Percentiles rank a stretch among this genome's conserved stretches.
These are phyloP conservation scores for Agriopis leucophaearia DNA, from an alignment of 2,888 invertebrate species.

Conservation along the genomic window DNA sequence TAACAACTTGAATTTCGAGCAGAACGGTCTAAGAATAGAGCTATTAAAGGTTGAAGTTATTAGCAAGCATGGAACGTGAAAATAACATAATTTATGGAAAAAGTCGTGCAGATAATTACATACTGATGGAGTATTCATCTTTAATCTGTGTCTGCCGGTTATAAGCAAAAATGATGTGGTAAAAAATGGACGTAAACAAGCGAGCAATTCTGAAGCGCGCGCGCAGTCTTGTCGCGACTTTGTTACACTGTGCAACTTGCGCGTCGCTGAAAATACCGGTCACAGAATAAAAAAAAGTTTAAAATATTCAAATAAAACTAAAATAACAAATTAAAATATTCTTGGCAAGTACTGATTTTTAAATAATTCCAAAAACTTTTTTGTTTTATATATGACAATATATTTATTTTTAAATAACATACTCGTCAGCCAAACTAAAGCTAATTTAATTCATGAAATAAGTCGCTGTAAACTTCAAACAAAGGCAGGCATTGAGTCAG, in stretches of 20 bases:
- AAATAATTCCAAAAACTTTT: not conserved
- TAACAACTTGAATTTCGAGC: constrained; percentile 5
- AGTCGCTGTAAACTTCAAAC: constrained; percentile 37
- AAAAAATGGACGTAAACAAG: constrained; percentile 54
- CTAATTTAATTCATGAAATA: constrained; percentile 25
- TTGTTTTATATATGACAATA: not conserved
- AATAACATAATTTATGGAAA: constrained; percentile 34
- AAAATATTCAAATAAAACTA: too few relatives aligned
- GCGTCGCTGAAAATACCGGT: constrained; percentile 41
- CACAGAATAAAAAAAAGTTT: not conserved
- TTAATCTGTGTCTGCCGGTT: constrained; percentile 41
- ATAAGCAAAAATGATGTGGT: constrained; percentile 52
- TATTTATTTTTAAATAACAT: not conserved
- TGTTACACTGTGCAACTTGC: constrained; percentile 61
- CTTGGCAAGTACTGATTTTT: constrained; percentile 1
- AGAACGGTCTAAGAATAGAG: constrained; percentile 13
- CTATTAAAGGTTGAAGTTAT: not conserved
- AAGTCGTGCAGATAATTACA: constrained; percentile 60
- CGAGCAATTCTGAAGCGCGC: constrained; percentile 46
- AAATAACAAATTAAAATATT: not conserved
- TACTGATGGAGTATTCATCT: constrained; percentile 38
- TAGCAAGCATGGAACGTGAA: constrained; percentile 26
- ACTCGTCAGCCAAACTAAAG: constrained; percentile 1
- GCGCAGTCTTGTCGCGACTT: constrained; percentile 65
- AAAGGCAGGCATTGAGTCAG: constrained; percentile 51